phyloP scores from a whole-genome alignment of 2,888 invertebrate genomes.

The Oxycera nigricornis region DNA sequence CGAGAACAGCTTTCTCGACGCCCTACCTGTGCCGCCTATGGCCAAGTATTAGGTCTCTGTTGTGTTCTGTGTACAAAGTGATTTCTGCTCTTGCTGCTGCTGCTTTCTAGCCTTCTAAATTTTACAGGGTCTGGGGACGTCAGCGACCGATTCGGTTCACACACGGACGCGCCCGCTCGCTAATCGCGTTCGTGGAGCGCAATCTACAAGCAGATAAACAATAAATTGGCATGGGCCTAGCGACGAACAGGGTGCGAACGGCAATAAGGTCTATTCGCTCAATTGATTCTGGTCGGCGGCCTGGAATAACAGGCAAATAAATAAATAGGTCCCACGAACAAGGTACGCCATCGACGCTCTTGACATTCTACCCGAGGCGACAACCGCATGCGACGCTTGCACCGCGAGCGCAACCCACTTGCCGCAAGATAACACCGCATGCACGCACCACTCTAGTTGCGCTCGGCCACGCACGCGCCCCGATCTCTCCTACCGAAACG shows the following conservation, averaged over 20 bases:
- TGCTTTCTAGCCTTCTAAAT: neutral
- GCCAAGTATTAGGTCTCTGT: no score
- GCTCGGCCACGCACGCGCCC: neutral
- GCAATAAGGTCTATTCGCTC: constrained; percentile 12
- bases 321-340: neutral
- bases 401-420: neutral
- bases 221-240: constrained; percentile 15
- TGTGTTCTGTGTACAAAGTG: neutral
- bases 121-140: constrained; percentile 19
- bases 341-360: constrained; percentile 25
- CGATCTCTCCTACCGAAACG: neutral
- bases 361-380: constrained; percentile 18
- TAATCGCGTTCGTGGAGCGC: constrained; percentile 15
- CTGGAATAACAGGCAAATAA: constrained; percentile 1
- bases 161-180: neutral
- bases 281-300: neutral
- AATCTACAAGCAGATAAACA: constrained; percentile 35
- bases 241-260: neutral
- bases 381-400: neutral
- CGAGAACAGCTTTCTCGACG: neutral
- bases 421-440: neutral
- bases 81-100: neutral
- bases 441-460: neutral
- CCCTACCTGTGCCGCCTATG: constrained; percentile 4
- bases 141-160: constrained; percentile 10